Conservation (phyloP, 2,113 vertebrate genomes). For the Candoia aspera region DNA sequence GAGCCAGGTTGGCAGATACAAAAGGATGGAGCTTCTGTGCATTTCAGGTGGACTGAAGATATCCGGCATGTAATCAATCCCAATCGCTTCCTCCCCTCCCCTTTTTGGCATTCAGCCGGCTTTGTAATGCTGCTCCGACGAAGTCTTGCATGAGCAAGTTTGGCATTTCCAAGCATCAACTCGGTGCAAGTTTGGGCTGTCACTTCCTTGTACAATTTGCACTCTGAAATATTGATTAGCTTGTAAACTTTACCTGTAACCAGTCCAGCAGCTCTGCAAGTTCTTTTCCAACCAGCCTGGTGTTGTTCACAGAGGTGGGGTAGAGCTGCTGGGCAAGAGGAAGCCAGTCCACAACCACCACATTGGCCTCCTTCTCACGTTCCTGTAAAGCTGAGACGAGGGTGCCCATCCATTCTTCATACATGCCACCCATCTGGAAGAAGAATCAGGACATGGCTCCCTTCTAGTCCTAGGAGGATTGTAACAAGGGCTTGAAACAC, state of each 20-base stretch:
- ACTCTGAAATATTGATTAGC: not conserved
- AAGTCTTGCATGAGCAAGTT: conserved; percentile 5
- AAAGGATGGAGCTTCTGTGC: not conserved
- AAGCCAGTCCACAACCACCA: conserved; percentile 92
- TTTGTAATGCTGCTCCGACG: not conserved
- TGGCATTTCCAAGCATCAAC: fast-evolving
- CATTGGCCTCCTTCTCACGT: conserved; percentile 84
- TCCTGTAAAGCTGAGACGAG: conserved; percentile 83
- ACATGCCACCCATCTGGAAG: conserved; percentile 87
- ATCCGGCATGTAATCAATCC: not conserved
- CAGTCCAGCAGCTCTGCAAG: conserved; percentile 85
- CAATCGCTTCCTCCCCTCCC: not conserved
- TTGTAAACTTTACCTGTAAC: conserved; percentile 79
- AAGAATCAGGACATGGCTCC: not conserved
- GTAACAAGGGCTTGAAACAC: not conserved
- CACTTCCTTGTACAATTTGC: conserved; percentile 18
- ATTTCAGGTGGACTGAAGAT: not conserved
- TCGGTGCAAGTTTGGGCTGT: fast-evolving
- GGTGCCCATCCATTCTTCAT: conserved; percentile 86
- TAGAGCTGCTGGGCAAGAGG: conserved; percentile 88
- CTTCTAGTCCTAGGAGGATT: fast-evolving
- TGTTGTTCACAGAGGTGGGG: conserved; percentile 86
- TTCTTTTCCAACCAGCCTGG: conserved; percentile 74
- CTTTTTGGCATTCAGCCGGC: not conserved
- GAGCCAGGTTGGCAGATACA: not conserved